Conservation (phyloP, 1,140 invertebrate genomes). For the Sarcophaga peregrina region DNA sequence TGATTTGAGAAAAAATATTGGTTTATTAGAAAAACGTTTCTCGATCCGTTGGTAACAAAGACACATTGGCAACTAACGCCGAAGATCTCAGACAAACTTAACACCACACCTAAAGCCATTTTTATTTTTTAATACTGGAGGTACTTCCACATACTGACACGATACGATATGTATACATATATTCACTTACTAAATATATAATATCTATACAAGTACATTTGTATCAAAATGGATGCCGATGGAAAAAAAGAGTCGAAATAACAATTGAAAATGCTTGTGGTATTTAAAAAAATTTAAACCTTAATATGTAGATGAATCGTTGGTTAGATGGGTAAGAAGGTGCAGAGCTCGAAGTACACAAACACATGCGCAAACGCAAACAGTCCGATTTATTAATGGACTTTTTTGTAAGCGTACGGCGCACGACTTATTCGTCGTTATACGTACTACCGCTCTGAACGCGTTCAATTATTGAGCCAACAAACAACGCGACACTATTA, state of each 20-base stretch:
- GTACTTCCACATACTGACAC: not conserved
- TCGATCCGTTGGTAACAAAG: conserved; percentile 59
- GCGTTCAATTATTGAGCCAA: not conserved
- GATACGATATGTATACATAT: conserved; percentile 22
- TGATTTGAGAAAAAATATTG: not conserved
- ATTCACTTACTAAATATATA: conserved; percentile 23
- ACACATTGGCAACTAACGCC: conserved; percentile 66
- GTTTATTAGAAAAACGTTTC: conserved; percentile 25
- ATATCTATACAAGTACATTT: not conserved
- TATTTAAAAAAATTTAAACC: conserved; percentile 25
- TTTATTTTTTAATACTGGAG: conserved; percentile 43
- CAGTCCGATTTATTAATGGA: not conserved
- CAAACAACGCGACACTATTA: not conserved
- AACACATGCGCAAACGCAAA: not conserved
- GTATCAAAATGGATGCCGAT: not conserved
- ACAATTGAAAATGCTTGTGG: conserved; percentile 22
- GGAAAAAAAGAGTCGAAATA: not conserved
- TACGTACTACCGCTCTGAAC: conserved; percentile 10
- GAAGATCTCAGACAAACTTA: conserved; percentile 57
- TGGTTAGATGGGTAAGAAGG: not conserved
- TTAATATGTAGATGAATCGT: not conserved
- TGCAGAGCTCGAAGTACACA: not conserved
- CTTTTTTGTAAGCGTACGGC: not conserved
- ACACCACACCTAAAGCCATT: conserved; percentile 62
- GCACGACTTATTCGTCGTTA: not conserved